Base-by-base conservation (phyloP, 2,113 vertebrate genomes). In the Periophthalmus modestus region DNA sequence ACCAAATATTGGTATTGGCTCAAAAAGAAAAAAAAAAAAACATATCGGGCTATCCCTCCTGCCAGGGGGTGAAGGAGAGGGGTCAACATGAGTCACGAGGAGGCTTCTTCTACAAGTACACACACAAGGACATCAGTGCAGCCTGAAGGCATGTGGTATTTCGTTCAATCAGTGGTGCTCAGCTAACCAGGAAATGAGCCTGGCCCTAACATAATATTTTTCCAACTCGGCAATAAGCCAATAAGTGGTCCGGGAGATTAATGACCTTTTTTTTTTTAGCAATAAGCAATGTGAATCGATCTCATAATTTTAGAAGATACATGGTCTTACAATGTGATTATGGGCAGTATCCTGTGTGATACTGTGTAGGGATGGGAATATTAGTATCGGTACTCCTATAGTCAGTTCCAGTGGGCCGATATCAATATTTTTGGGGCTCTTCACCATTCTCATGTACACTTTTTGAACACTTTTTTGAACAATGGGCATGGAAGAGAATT, bases 181-280 rank as follows among this genome's bases (percentile, higher is more conserved):
- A 85, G 78, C 84, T 85, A 82, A 89, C 72, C 87, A 87, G 79
- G 65, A 80, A 91, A 91, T 88, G 54, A 89, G 74, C 80, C 84
- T 72, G 50, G 66, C 61, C 73, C 75, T 87, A 66, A 88, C 79
- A 89, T 86, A 80, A 89, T 77, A 80, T 83, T 82, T 85, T 80
- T 33, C 7, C 52, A 78, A 78, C n/a, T 61, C 77, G 82, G 85
- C 74, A 72, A 65, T 14, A 84, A 75, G 75, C 79, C 87, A 78
- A 81, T 50, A 66, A 43, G 67, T 34, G 5, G 13, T 2, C 34
- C 72, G 68, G 73, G 58, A 75, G 73, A 82, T 82, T 72, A 84
- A 82, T 72, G 69, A 24, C 67, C n/a, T n/a, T n/a, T 73, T 72
- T 66, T 77, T 43, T 9, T n/a, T 77, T 10, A 59, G 10, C 34